Percentiles rank a stretch among this genome's conserved stretches.
Evolutionary conservation across 1,140 invertebrate species (phyloP).

Genomic region (Zaprionus gabonicus): DNA sequence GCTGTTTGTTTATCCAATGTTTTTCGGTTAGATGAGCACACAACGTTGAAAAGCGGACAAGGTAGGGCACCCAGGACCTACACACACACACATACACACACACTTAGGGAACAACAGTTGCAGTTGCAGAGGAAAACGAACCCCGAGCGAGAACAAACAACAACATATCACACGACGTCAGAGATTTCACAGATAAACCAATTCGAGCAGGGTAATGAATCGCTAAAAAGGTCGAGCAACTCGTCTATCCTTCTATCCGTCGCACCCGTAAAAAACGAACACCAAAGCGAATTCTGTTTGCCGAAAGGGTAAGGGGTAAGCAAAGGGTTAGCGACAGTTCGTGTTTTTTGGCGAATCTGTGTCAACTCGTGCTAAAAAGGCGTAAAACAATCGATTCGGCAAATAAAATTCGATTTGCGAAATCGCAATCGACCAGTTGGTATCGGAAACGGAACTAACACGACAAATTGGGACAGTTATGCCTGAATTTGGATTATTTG

Average conservation of each 20-base stretch:
- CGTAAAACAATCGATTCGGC: conserved; percentile 77
- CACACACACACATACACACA: not conserved
- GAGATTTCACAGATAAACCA: conserved; percentile 84
- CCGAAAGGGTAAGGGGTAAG: conserved; percentile 41
- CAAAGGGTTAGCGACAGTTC: conserved; percentile 54
- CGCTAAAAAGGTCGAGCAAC: conserved; percentile 76
- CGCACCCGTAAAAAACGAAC: conserved; percentile 56
- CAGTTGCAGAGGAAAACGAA: conserved; percentile 5
- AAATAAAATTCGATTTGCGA: conserved; percentile 79
- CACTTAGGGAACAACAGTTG: not conserved
- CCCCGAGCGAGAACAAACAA: conserved; percentile 42
- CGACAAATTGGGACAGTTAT: conserved; percentile 62
- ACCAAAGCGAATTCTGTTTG: conserved; percentile 77
- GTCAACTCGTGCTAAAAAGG: conserved; percentile 73
- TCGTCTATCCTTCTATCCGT: conserved; percentile 27
- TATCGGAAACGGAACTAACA: conserved; percentile 36
- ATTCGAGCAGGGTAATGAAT: conserved; percentile 84
- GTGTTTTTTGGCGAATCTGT: conserved; percentile 48
- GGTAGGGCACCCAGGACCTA: conserved; percentile 52
- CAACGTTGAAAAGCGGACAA: conserved; percentile 68
- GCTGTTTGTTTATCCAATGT: conserved; percentile 84
- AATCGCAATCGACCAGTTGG: conserved; percentile 31
- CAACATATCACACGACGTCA: conserved; percentile 53
- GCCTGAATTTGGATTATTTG: conserved; percentile 53
- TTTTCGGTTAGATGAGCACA: conserved; percentile 84